Conservation (phyloP, 2,797 vertebrate species). For the Cygnus olor region DNA sequence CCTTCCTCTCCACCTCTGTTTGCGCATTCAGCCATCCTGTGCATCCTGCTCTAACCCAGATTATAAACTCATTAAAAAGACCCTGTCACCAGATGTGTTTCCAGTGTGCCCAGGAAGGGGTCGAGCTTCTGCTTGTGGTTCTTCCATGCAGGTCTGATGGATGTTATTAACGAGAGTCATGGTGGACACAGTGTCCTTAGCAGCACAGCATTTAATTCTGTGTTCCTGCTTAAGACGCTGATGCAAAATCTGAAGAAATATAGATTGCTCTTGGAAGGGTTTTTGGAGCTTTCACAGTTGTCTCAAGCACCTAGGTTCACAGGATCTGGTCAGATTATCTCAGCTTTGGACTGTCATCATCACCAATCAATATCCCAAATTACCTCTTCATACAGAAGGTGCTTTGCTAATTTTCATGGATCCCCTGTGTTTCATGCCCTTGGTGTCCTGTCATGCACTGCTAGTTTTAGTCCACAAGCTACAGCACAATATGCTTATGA, state of each 20-base stretch:
- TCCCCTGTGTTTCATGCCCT: conserved; percentile 59
- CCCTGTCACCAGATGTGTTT: accelerated
- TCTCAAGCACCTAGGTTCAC: background rate
- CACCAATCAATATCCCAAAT: background rate
- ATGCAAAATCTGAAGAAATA: background rate
- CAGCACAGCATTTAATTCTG: background rate
- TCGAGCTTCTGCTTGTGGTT: background rate
- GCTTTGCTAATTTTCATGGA: conserved; percentile 50
- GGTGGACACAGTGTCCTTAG: background rate
- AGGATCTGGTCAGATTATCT: background rate
- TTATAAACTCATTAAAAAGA: background rate
- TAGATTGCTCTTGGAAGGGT: background rate
- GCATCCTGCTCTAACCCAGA: background rate
- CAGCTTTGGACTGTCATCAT: background rate
- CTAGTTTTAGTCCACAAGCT: conserved; percentile 65
- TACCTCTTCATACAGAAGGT: background rate
- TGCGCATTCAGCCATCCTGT: background rate
- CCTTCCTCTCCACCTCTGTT: background rate
- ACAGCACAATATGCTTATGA: conserved; percentile 68
- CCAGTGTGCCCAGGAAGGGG: background rate
- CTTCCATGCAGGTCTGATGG: background rate
- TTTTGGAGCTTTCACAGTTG: background rate
- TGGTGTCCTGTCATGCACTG: conserved; percentile 69
- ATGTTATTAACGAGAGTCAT: background rate
- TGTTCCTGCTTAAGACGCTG: background rate